These are phyloP conservation scores for Sinelater perroti DNA, from an alignment of 2,888 invertebrate genomes.

Conservation along the genomic window DNA sequence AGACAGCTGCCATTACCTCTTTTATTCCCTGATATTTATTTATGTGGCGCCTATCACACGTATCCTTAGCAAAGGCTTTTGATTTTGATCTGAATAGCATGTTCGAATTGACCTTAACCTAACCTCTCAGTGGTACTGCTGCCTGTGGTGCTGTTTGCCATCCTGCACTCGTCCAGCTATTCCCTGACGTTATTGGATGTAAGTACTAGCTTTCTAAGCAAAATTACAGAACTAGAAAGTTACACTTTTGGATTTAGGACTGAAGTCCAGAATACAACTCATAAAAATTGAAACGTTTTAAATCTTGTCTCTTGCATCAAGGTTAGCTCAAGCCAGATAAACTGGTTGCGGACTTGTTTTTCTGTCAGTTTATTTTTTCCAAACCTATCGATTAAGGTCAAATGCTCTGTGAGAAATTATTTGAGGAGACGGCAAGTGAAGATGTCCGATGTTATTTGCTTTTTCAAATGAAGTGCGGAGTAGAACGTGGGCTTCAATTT, in stretches of 20 bases:
- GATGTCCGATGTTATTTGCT: too few relatives aligned
- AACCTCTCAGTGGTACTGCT: conserved; percentile 79
- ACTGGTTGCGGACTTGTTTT: conserved; percentile 6
- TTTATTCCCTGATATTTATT: conserved; percentile 94
- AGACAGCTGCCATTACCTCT: conserved; percentile 95
- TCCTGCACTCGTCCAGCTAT: conserved; percentile 93
- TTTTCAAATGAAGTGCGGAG: too few relatives aligned
- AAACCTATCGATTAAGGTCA: neutral
- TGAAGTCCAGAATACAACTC: conserved; percentile 3
- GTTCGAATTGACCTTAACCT: neutral
- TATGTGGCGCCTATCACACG: conserved; percentile 88
- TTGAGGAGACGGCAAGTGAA: too few relatives aligned
- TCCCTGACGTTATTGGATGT: conserved; percentile 90
- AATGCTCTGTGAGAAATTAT: neutral
- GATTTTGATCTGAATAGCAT: neutral
- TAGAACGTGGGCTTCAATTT: too few relatives aligned
- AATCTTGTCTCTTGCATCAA: too few relatives aligned
- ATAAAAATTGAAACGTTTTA: neutral
- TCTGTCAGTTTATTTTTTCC: neutral
- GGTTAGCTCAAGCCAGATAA: conserved; percentile 14
- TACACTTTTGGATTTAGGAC: too few relatives aligned
- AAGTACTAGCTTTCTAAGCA: too few relatives aligned
- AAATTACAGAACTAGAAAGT: too few relatives aligned
- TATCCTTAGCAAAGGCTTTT: conserved; percentile 73
- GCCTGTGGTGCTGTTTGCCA: conserved; percentile 90